Conservation (phyloP, 1,140 invertebrate species). For the Drosophila sulfurigaster region DNA sequence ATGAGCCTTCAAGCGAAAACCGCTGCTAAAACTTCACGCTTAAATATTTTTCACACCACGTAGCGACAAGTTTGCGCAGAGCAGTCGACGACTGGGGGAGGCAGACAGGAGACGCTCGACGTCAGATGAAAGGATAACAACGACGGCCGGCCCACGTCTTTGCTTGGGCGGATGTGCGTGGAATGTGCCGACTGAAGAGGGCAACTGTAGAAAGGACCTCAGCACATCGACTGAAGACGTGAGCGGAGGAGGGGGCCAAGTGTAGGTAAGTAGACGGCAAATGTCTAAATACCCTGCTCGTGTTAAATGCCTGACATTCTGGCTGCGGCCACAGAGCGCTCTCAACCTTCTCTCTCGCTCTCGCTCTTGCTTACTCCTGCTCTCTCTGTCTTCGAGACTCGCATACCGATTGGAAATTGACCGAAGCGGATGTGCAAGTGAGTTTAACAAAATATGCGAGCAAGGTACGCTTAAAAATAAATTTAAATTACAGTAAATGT, state of each 20-base stretch:
- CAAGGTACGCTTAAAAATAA: not conserved
- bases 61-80: constrained; percentile 75
- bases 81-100: not conserved
- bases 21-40: constrained; percentile 83
- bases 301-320: constrained; percentile 77
- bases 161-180: constrained; percentile 61
- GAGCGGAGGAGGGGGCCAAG: not conserved
- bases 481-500: not conserved
- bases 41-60: constrained; percentile 83
- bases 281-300: constrained; percentile 81
- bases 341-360: not conserved
- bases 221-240: not conserved
- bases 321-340: constrained; percentile 57
- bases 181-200: constrained; percentile 53
- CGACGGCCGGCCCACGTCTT: constrained; percentile 38
- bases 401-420: constrained; percentile 4
- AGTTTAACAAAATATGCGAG: not conserved
- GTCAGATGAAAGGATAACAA: constrained; percentile 36
- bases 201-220: not conserved
- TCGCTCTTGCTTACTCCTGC: not conserved
- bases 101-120: not conserved
- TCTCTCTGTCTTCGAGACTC: not conserved
- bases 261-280: constrained; percentile 70
- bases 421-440: not conserved
- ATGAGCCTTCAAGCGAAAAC: constrained; percentile 82